These are phyloP conservation scores for Polyergus mexicanus DNA, from an alignment of 1,140 invertebrate genomes.

Conservation along the genomic window DNA sequence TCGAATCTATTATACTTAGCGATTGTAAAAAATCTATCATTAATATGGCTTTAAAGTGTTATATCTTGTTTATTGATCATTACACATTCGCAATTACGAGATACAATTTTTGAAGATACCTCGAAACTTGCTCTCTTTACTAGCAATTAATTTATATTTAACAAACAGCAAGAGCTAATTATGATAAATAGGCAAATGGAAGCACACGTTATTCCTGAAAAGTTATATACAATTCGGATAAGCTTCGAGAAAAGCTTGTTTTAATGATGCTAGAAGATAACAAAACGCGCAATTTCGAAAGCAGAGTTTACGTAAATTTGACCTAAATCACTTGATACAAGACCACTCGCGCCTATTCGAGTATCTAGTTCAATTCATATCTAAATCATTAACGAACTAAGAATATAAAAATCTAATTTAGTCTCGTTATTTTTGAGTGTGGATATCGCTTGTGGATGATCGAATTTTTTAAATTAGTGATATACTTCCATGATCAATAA, in stretches of 20 bases:
- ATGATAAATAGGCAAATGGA: neutral
- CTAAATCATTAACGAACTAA: neutral
- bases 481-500: neutral
- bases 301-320: conserved; percentile 21
- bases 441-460: neutral
- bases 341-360: conserved; percentile 1
- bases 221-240: conserved; percentile 3
- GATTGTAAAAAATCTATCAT: neutral
- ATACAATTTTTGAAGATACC: neutral
- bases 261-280: neutral
- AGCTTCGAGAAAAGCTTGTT: conserved; percentile 11
- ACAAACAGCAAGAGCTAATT: neutral
- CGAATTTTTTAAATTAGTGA: conserved; percentile 7
- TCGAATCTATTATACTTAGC: neutral
- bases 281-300: neutral
- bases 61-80: neutral
- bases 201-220: conserved; percentile 13
- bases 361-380: neutral
- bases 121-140: neutral
- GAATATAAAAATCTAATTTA: conserved; percentile 15
- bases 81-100: neutral
- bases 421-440: neutral
- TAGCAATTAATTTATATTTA: neutral
- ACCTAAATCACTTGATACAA: conserved; percentile 25
- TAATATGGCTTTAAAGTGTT: neutral